A percentile compares a stretch with the other conserved stretches of the same genome.
Evolutionary conservation across 1,140 invertebrate genomes (phyloP).

Genomic region (Drosophila paulistorum): DNA sequence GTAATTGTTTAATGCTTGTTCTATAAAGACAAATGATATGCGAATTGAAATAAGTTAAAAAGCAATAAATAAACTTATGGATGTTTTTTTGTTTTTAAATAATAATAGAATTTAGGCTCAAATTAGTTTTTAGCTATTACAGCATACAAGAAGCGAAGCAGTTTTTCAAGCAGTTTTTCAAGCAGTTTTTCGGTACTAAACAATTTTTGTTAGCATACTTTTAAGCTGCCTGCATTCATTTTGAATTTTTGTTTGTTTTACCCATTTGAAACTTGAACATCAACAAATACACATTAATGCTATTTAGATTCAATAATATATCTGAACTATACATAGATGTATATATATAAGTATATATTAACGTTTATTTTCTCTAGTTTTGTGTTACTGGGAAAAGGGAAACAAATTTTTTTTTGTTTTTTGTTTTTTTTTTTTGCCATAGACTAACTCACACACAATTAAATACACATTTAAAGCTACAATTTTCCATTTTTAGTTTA

Average conservation of each 20-base stretch:
- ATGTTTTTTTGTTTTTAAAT: background rate
- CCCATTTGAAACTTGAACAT: background rate
- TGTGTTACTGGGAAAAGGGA: background rate
- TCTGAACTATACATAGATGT: conserved; percentile 1
- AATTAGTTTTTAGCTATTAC: background rate
- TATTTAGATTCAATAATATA: background rate
- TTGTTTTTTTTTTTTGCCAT: no score
- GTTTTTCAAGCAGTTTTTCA: background rate
- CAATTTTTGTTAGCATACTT: conserved; percentile 49
- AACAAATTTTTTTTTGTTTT: background rate
- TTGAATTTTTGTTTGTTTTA: conserved; percentile 5
- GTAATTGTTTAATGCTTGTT: no score
- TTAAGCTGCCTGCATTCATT: conserved; percentile 22
- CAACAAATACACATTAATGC: conserved; percentile 7
- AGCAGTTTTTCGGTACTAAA: background rate
- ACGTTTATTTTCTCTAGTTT: conserved; percentile 7
- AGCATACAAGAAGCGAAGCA: conserved; percentile 34
- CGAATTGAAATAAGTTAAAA: no score
- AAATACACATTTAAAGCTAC: conserved; percentile 67
- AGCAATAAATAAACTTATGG: background rate
- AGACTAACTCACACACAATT: conserved; percentile 26
- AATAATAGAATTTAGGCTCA: background rate
- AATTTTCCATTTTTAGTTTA: conserved; percentile 41
- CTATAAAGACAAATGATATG: background rate
- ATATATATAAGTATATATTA: background rate